Evolutionary conservation across 2,888 invertebrate genomes (phyloP).

Genomic region (Arctia plantaginis): DNA sequence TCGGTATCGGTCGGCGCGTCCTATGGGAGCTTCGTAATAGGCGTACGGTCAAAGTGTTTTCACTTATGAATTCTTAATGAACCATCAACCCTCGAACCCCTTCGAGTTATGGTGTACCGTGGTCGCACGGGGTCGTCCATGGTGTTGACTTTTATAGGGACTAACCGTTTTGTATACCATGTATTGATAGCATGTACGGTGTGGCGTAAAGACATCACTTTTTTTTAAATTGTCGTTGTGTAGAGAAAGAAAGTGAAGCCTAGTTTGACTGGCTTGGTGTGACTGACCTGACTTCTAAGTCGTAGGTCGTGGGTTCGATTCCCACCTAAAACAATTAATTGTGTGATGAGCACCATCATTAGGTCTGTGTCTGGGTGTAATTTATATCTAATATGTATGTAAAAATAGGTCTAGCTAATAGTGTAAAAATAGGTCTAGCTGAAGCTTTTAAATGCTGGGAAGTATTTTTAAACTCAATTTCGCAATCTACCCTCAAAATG

Average conservation of each 20-base stretch:
- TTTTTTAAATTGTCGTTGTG: background rate
- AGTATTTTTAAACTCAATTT: background rate
- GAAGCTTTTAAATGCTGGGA: background rate
- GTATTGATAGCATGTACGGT: slow-evolving; percentile 19
- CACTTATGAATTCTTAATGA: slow-evolving; percentile 80
- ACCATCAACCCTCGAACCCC: slow-evolving; percentile 70
- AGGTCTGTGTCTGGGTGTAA: no score
- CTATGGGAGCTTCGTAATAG: slow-evolving; percentile 67
- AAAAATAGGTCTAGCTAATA: no score
- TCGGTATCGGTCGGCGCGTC: slow-evolving; percentile 50
- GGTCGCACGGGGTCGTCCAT: slow-evolving; percentile 47
- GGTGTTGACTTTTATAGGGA: slow-evolving; percentile 55
- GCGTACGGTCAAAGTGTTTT: slow-evolving; percentile 75
- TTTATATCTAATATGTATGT: no score
- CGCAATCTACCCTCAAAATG: background rate
- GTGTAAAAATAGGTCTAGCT: background rate
- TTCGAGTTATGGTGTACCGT: slow-evolving; percentile 58
- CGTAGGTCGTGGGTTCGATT: no score
- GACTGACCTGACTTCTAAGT: no score
- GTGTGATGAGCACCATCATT: no score
- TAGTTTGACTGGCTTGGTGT: background rate
- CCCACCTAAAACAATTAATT: no score
- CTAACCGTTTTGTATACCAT: slow-evolving; percentile 38
- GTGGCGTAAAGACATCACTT: background rate
- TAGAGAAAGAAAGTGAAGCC: background rate